phyloP scores from a whole-genome alignment of 2,888 invertebrate species.

The Meteorus cinctellus region DNA sequence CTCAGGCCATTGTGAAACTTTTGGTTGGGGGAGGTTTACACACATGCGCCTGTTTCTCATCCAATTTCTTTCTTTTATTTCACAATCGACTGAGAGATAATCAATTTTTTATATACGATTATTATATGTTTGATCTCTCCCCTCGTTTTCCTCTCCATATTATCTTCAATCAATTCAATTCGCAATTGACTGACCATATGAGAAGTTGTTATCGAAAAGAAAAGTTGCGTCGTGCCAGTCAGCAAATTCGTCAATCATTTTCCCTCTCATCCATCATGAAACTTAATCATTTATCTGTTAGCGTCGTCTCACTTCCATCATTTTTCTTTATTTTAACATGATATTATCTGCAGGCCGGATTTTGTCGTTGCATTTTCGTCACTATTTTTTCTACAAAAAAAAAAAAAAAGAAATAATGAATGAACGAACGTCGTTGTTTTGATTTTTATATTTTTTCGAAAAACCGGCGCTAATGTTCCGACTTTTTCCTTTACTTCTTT shows the following conservation, averaged over 20 bases:
- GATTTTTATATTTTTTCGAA: background rate
- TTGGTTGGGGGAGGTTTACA: constrained; percentile 53
- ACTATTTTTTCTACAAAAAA: constrained; percentile 14
- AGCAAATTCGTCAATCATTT: background rate
- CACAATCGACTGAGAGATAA: constrained; percentile 8
- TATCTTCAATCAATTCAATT: constrained; percentile 24
- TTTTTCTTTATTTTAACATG: constrained; percentile 21
- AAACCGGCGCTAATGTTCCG: constrained; percentile 18
- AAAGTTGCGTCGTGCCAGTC: background rate
- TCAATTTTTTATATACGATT: constrained; percentile 6
- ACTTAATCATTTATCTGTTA: constrained; percentile 4
- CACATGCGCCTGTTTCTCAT: constrained; percentile 35
- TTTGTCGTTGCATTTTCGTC: constrained; percentile 32
- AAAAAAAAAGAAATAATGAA: constrained; percentile 25
- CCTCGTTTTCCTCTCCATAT: constrained; percentile 28
- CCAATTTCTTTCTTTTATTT: constrained; percentile 21
- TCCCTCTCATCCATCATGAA: background rate
- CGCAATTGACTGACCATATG: background rate
- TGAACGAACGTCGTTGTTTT: constrained; percentile 25
- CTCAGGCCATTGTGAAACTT: constrained; percentile 71
- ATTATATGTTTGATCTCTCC: constrained; percentile 31
- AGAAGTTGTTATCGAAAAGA: background rate
- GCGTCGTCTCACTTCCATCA: constrained; percentile 15
- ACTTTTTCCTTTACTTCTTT: background rate
- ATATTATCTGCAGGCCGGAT: constrained; percentile 31